Percentiles rank a stretch among this genome's conserved stretches.
Conservation (phyloP, 1,140 invertebrate species). For the Battus philenor region DNA sequence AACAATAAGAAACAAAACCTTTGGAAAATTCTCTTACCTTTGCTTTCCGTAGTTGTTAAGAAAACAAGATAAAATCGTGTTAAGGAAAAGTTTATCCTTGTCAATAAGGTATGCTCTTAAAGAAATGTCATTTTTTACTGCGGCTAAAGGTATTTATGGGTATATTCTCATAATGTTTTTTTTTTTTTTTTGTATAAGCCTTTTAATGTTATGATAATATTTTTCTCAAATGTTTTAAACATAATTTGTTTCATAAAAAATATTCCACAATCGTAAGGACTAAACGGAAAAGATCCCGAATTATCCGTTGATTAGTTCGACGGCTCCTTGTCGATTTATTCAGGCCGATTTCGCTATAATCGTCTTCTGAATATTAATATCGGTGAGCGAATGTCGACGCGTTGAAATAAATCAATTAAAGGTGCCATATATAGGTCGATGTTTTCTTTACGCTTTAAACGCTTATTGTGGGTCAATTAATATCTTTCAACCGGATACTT, state of each 20-base stretch:
- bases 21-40: no score
- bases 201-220: no score
- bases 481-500: conserved; percentile 4
- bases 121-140: no score
- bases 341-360: conserved; percentile 10
- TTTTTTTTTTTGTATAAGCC: no score
- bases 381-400: background rate
- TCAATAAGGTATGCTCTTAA: no score
- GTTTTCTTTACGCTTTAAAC: conserved; percentile 6
- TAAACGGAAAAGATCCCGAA: conserved; percentile 10
- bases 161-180: no score
- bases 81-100: no score
- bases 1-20: no score
- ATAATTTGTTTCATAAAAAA: background rate
- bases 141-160: no score
- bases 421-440: conserved; percentile 5
- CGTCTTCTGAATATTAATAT: conserved; percentile 9
- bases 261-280: background rate
- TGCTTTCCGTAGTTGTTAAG: no score
- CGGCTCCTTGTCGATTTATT: conserved; percentile 1
- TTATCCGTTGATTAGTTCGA: conserved; percentile 14
- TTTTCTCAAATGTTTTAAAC: no score
- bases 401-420: conserved; percentile 13
- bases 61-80: no score
- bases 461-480: conserved; percentile 3